Evolutionary conservation across 2,113 vertebrate genomes (phyloP).

Genomic region (Nycticebus coucang): DNA sequence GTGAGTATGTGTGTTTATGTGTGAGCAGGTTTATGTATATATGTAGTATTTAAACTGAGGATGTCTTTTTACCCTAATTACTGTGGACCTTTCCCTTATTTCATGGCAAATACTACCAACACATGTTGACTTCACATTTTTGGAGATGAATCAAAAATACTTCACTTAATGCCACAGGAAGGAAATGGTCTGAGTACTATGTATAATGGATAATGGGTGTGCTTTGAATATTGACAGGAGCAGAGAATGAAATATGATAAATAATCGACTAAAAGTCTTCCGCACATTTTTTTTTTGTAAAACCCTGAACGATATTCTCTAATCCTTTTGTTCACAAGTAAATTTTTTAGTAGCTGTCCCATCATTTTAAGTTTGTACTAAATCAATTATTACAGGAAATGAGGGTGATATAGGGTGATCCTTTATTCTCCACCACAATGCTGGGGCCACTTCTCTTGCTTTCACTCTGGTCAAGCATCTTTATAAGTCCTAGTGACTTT

Average conservation of each 20-base stretch:
- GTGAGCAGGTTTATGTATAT: background rate
- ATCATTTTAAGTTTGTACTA: background rate
- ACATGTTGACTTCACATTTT: slow-evolving; percentile 41
- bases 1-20: too few species aligned
- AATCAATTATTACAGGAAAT: background rate
- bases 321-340: slow-evolving; percentile 16
- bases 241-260: slow-evolving; percentile 2
- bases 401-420: background rate
- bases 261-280: slow-evolving; percentile 3
- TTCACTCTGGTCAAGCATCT: background rate
- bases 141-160: slow-evolving; percentile 49
- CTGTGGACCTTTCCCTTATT: background rate
- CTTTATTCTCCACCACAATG: background rate
- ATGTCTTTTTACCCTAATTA: background rate
- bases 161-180: slow-evolving; percentile 25
- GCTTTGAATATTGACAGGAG: slow-evolving; percentile 43
- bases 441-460: background rate
- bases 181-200: slow-evolving; percentile 3
- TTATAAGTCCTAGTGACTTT: background rate
- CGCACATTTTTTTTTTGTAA: background rate
- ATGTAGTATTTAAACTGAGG: background rate
- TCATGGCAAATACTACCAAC: slow-evolving; percentile 11
- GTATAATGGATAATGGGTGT: slow-evolving; percentile 27
- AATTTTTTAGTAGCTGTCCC: background rate
- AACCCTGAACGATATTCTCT: background rate